Evolutionary conservation across 2,888 invertebrate genomes (phyloP).

Genomic region (Cynaeus angustus): DNA sequence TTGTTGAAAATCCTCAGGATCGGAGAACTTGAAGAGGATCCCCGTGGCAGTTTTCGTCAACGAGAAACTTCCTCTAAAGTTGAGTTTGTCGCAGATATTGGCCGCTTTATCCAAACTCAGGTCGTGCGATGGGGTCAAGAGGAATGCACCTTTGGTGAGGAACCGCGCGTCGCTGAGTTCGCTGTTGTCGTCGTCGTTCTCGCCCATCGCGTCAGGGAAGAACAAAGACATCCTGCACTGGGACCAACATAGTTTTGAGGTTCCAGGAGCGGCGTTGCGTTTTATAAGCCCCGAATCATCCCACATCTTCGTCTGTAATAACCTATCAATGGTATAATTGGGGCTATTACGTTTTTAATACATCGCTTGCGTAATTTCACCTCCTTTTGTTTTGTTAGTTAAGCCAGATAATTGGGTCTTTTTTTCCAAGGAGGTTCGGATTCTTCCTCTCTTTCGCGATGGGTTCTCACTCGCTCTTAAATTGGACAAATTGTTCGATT

Average conservation of each 20-base stretch:
- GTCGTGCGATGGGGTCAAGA: conserved; percentile 89
- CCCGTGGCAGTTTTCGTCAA: conserved; percentile 92
- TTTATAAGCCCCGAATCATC: conserved; percentile 42
- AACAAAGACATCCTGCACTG: conserved; percentile 61
- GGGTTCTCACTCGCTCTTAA: conserved; percentile 19
- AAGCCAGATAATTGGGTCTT: conserved; percentile 37
- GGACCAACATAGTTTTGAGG: conserved; percentile 36
- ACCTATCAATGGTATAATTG: conserved; percentile 55
- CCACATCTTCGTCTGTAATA: conserved; percentile 53
- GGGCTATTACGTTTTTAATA: conserved; percentile 50
- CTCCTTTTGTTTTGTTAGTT: conserved; percentile 43
- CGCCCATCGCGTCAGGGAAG: conserved; percentile 72
- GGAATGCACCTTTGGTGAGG: conserved; percentile 87
- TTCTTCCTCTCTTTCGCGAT: conserved; percentile 15
- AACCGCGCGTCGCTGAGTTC: conserved; percentile 82
- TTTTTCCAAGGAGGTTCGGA: conserved; percentile 5
- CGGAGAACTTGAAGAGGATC: conserved; percentile 90
- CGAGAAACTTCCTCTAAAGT: conserved; percentile 89
- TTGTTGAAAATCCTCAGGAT: conserved; percentile 89
- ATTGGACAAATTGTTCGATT: conserved; percentile 48
- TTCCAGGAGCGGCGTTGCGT: conserved; percentile 3
- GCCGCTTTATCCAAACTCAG: conserved; percentile 90
- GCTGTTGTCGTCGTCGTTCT: conserved; percentile 86
- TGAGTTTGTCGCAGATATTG: conserved; percentile 90
- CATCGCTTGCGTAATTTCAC: conserved; percentile 22